phyloP scores from a whole-genome alignment of 2,888 invertebrate genomes.

The Cryptops parisi region DNA sequence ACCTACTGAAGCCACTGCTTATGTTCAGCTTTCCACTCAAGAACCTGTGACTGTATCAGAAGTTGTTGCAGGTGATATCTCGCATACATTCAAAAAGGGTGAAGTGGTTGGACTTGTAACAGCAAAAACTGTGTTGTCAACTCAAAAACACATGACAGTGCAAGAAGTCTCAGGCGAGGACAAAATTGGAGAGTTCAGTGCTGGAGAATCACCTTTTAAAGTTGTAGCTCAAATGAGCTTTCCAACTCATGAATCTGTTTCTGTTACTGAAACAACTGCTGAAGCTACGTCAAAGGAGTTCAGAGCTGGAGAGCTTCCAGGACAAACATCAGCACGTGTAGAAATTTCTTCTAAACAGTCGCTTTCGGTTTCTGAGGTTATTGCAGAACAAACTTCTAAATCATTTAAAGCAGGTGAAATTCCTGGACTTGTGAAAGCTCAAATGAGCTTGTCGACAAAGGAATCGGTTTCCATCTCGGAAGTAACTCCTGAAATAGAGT shows the following conservation, averaged over 20 bases:
- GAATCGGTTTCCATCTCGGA: conserved; percentile 18
- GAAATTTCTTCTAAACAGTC: conserved; percentile 20
- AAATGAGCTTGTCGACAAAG: conserved; percentile 16
- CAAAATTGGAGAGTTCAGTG: conserved; percentile 1
- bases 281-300: conserved; percentile 16
- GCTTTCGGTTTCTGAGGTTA: conserved; percentile 21
- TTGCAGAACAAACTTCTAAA: conserved; percentile 15
- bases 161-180: conserved; percentile 15
- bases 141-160: neutral
- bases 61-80: conserved; percentile 15
- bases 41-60: conserved; percentile 22
- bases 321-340: conserved; percentile 13
- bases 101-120: conserved; percentile 6
- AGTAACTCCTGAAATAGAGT: conserved; percentile 13
- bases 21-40: conserved; percentile 18
- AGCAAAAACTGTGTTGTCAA: neutral
- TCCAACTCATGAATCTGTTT: conserved; percentile 21
- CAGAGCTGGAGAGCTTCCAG: conserved; percentile 3
- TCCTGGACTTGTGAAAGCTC: conserved; percentile 7
- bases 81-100: neutral
- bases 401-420: conserved; percentile 4
- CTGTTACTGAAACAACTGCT: conserved; percentile 20
- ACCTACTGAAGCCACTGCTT: conserved; percentile 2
- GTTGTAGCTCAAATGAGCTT: conserved; percentile 18
- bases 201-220: conserved; percentile 11